phyloP scores from a whole-genome alignment of 1,140 invertebrate species.

The Drosophila tristis region DNA sequence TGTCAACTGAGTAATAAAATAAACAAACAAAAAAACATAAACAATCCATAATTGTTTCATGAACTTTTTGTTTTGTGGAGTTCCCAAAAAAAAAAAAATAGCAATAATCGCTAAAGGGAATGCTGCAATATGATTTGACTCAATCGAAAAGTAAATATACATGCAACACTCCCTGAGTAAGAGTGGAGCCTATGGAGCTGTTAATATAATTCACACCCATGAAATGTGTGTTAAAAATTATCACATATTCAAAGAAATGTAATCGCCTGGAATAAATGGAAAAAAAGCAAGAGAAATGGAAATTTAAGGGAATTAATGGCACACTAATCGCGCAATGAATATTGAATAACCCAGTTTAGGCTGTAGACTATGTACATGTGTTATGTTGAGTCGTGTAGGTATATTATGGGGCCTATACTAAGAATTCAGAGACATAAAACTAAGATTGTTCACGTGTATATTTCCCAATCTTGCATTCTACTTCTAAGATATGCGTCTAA shows the following conservation, averaged over 20 bases:
- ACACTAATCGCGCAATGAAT: too few relatives aligned
- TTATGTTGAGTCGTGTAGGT: too few relatives aligned
- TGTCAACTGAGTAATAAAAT: conserved; percentile 38
- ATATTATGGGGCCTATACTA: too few relatives aligned
- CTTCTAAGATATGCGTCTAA: too few relatives aligned
- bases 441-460: too few relatives aligned
- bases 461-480: too few relatives aligned
- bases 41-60: neutral
- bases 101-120: neutral
- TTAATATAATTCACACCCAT: conserved; percentile 38
- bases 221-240: conserved; percentile 3
- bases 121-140: conserved; percentile 5
- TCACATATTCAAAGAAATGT: neutral
- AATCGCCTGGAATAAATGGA: neutral
- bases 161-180: conserved; percentile 1
- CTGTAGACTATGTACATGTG: too few relatives aligned
- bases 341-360: too few relatives aligned
- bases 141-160: conserved; percentile 7
- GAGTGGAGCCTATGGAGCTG: conserved; percentile 3
- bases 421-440: too few relatives aligned
- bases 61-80: neutral
- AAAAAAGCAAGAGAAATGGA: neutral
- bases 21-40: conserved; percentile 5
- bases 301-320: too few relatives aligned
- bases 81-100: neutral